A percentile compares a stretch with the other conserved stretches of the same genome.
phyloP scores from a whole-genome alignment of 2,797 vertebrate species.

The Acanthurus lineatus region DNA sequence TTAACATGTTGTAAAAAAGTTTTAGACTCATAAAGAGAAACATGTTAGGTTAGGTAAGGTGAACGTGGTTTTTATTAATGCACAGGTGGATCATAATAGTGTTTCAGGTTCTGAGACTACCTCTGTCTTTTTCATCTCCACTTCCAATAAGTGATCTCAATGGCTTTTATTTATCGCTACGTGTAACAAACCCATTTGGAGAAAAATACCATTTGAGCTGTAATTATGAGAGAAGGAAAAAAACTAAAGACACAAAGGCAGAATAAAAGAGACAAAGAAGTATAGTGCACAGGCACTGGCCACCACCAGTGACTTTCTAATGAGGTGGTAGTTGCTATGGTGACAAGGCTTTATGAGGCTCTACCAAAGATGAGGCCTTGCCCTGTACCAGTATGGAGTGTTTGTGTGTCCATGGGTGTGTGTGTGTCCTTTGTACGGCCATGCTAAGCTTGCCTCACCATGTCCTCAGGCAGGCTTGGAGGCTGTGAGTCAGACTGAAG shows the following conservation, averaged over 20 bases:
- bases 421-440: slow-evolving; percentile 47
- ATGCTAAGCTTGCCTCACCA: slow-evolving; percentile 50
- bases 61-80: slow-evolving; percentile 25
- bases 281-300: slow-evolving; percentile 66
- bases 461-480: slow-evolving; percentile 66
- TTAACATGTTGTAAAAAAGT: slow-evolving; percentile 1
- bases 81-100: slow-evolving; percentile 20
- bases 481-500: slow-evolving; percentile 55
- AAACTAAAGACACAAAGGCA: slow-evolving; percentile 44
- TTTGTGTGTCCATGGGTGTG: slow-evolving; percentile 49
- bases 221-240: slow-evolving; percentile 42
- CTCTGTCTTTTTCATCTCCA: slow-evolving; percentile 22
- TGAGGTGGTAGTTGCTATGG: slow-evolving; percentile 81
- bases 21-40: slow-evolving; percentile 27
- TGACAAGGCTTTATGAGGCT: slow-evolving; percentile 76
- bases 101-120: neutral
- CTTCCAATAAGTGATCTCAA: slow-evolving; percentile 25
- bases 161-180: slow-evolving; percentile 35
- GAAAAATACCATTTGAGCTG: slow-evolving; percentile 34
- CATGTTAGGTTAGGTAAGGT: slow-evolving; percentile 1
- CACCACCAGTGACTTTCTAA: slow-evolving; percentile 77
- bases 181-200: slow-evolving; percentile 43
- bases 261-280: slow-evolving; percentile 65
- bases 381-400: slow-evolving; percentile 64
- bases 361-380: slow-evolving; percentile 74